These are phyloP conservation scores for Heliconius eleuchia DNA, from an alignment of 1,140 invertebrate genomes.

Conservation along the genomic window DNA sequence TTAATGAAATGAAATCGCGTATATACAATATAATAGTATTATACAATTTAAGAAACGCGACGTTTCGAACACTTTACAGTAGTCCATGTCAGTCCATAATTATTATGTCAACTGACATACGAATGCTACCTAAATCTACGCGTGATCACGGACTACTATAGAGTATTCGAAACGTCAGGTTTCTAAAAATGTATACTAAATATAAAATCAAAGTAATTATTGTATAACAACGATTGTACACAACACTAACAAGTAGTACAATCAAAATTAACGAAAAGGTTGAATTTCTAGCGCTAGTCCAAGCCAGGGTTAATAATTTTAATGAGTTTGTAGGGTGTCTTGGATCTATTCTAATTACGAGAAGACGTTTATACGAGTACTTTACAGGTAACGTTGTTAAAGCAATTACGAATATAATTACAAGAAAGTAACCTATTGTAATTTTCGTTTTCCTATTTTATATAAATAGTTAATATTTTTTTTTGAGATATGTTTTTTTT, in stretches of 20 bases:
- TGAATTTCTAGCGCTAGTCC: constrained; percentile 19
- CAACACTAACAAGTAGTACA: background rate
- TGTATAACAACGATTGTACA: background rate
- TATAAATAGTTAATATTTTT: no score
- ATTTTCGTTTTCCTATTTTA: background rate
- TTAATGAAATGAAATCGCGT: no score
- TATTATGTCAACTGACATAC: no score
- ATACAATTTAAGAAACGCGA: no score
- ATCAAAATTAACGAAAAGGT: constrained; percentile 23
- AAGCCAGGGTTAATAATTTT: constrained; percentile 33
- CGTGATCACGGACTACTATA: no score
- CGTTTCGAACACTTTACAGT: no score
- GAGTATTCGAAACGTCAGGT: no score
- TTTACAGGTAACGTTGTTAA: background rate
- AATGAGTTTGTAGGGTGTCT: constrained; percentile 34
- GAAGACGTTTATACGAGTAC: background rate
- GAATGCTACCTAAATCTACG: no score
- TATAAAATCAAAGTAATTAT: background rate
- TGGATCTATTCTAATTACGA: constrained; percentile 27
- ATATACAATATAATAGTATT: no score
- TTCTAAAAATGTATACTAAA: no score
- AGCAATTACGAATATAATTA: background rate
- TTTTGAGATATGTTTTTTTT: no score
- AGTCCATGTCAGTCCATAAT: no score
- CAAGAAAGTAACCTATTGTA: background rate